These are phyloP conservation scores for Hyles euphorbiae DNA, from an alignment of 1,140 invertebrate species.

Conservation along the genomic window DNA sequence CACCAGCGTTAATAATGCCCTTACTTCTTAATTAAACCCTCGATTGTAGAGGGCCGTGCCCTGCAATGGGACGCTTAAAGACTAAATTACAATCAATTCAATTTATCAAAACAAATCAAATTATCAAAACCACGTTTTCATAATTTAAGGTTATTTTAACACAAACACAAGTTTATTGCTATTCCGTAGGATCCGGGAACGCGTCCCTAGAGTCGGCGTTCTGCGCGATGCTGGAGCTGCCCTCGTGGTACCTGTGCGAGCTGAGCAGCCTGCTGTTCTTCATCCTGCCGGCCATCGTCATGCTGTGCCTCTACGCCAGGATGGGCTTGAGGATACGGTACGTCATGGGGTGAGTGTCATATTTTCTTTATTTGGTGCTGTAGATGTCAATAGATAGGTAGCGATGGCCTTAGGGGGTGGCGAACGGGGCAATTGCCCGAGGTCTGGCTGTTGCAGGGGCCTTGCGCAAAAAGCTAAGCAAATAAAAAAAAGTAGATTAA, in stretches of 20 bases:
- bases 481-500: no score
- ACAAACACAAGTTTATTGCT: not conserved
- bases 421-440: no score
- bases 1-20: no score
- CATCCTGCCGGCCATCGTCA: slow-evolving; percentile 86
- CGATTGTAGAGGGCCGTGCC: no score
- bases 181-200: slow-evolving; percentile 60
- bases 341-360: slow-evolving; percentile 72
- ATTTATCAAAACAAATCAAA: not conserved
- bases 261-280: slow-evolving; percentile 90
- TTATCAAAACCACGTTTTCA: not conserved
- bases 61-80: no score
- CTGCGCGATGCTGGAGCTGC: slow-evolving; percentile 82
- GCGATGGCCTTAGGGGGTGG: no score
- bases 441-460: no score
- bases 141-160: not conserved
- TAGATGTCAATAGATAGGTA: no score
- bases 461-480: no score
- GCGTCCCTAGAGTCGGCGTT: slow-evolving; percentile 82
- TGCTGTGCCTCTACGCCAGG: slow-evolving; percentile 84
- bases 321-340: slow-evolving; percentile 84
- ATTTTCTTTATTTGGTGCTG: no score
- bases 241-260: slow-evolving; percentile 84
- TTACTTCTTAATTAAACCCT: no score
- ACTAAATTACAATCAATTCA: no score